These are phyloP conservation scores for Lineus longissimus DNA, from an alignment of 1,140 invertebrate species.

Conservation along the genomic window DNA sequence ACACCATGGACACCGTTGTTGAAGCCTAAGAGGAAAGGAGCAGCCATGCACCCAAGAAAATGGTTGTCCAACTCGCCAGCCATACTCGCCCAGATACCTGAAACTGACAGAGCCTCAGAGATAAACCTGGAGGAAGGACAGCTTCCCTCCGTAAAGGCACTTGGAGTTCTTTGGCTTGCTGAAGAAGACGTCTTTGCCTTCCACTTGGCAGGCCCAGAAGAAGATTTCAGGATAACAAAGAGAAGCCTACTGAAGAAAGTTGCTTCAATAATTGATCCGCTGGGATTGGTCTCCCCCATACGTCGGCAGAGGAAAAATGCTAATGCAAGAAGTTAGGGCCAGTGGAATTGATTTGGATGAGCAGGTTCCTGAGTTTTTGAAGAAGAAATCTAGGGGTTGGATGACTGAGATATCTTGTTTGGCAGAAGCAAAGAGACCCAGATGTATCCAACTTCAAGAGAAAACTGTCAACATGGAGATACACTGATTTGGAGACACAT, in stretches of 20 bases:
- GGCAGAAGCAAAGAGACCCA: neutral
- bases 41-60: neutral
- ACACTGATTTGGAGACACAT: conserved; percentile 1
- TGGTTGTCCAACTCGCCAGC: neutral
- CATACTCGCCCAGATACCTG: neutral
- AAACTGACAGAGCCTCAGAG: neutral
- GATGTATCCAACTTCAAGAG: neutral
- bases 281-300: conserved; percentile 1
- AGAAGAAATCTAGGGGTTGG: neutral
- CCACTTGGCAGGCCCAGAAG: neutral
- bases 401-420: neutral
- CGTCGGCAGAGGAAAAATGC: neutral
- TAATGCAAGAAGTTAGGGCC: conserved; percentile 3
- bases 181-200: conserved; percentile 15
- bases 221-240: neutral
- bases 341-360: conserved; percentile 4
- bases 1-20: neutral
- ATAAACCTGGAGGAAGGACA: neutral
- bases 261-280: neutral
- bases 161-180: conserved; percentile 12
- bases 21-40: neutral
- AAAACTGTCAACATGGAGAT: neutral
- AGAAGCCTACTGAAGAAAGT: neutral
- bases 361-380: neutral
- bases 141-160: neutral